Conservation (phyloP, 2,888 invertebrate genomes). For the Panopea generosa region DNA sequence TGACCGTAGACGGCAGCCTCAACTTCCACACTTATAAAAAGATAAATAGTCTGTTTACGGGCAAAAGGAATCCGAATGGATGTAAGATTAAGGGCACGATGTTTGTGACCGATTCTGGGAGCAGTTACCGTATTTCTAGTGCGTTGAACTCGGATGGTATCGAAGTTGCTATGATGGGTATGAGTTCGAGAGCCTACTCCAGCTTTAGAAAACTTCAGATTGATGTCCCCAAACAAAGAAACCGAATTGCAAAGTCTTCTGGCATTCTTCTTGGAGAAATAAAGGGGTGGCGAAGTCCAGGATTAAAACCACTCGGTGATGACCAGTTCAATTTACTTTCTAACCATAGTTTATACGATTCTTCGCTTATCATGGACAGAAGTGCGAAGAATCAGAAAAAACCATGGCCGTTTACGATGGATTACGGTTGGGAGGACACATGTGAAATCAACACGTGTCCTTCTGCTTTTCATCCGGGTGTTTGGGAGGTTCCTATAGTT, state of each 20-base stretch:
- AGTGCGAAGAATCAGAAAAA: constrained; percentile 39
- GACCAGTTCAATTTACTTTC: constrained; percentile 60
- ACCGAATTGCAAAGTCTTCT: constrained; percentile 42
- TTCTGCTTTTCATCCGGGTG: constrained; percentile 45
- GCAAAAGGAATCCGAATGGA: constrained; percentile 68
- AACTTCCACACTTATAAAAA: constrained; percentile 66
- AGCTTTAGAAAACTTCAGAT: constrained; percentile 20
- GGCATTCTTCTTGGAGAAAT: constrained; percentile 38
- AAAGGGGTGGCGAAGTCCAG: constrained; percentile 68
- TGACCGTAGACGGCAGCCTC: constrained; percentile 71
- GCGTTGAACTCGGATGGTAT: constrained; percentile 58
- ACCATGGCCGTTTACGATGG: constrained; percentile 71
- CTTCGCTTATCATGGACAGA: constrained; percentile 57
- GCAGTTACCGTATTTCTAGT: constrained; percentile 66
- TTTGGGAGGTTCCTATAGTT: constrained; percentile 73
- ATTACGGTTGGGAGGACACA: constrained; percentile 61
- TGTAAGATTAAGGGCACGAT: constrained; percentile 68
- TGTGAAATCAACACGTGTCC: constrained; percentile 64
- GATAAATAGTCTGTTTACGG: constrained; percentile 62
- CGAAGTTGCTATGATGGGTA: constrained; percentile 70
- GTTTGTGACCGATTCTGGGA: constrained; percentile 65
- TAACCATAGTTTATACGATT: constrained; percentile 69
- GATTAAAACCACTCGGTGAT: constrained; percentile 59
- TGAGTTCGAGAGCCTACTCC: constrained; percentile 41
- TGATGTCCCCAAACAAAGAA: constrained; percentile 54